A percentile compares a stretch with the other conserved stretches of the same genome.
phyloP scores from a whole-genome alignment of 2,888 invertebrate species.

The Apocheima hispidaria region DNA sequence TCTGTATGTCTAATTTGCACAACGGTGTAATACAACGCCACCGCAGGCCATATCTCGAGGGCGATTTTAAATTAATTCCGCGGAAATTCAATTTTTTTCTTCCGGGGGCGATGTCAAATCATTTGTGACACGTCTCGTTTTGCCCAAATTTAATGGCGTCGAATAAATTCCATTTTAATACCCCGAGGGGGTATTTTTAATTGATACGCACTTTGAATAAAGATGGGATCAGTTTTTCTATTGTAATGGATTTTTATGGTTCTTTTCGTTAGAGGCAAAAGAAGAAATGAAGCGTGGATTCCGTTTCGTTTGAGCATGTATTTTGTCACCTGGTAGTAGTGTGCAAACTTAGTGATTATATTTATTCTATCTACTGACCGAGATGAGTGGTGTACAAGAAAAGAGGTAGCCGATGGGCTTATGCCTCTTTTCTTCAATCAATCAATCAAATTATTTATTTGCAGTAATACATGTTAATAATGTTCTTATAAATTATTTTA shows the following conservation, averaged over 20 bases:
- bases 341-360: too few relatives aligned
- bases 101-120: slow-evolving; percentile 52
- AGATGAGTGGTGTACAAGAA: too few relatives aligned
- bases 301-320: too few relatives aligned
- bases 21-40: slow-evolving; percentile 18
- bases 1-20: not conserved
- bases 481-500: too few relatives aligned
- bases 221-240: slow-evolving; percentile 16
- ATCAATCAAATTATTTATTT: too few relatives aligned
- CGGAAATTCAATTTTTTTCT: slow-evolving; percentile 62
- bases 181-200: slow-evolving; percentile 23
- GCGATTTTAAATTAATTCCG: slow-evolving; percentile 69
- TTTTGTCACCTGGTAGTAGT: too few relatives aligned
- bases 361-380: too few relatives aligned
- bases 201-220: slow-evolving; percentile 24
- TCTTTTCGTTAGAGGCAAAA: not conserved
- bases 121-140: slow-evolving; percentile 51
- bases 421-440: too few relatives aligned
- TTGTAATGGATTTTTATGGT: slow-evolving; percentile 8
- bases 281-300: too few relatives aligned
- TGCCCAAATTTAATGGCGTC: slow-evolving; percentile 36
- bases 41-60: slow-evolving; percentile 29
- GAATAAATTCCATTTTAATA: slow-evolving; percentile 30
- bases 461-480: too few relatives aligned
- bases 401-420: too few relatives aligned